Percentiles rank a stretch among this genome's conserved stretches.
phyloP scores from a whole-genome alignment of 2,113 vertebrate genomes.

The Cyprinodon tularosa region DNA sequence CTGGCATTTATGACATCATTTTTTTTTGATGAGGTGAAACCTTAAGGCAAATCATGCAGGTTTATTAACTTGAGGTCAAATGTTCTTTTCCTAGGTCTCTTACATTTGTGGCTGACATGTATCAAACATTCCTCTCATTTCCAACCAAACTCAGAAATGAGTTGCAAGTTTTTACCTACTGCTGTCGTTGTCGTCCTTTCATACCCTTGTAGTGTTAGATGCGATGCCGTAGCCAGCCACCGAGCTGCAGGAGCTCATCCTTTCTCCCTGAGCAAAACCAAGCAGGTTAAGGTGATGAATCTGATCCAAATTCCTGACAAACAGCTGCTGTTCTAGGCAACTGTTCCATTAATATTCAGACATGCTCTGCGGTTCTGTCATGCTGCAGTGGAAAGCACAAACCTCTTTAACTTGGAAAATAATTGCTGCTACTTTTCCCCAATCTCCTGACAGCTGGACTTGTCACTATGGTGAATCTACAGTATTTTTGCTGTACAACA shows the following conservation, averaged over 20 bases:
- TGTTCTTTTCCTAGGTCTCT: not conserved
- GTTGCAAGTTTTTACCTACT: not conserved
- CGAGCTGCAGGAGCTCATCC: conserved; percentile 54
- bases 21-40: no score
- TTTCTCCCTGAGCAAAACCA: conserved; percentile 45
- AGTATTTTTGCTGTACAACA: conserved; percentile 19
- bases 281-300: conserved; percentile 73
- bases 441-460: conserved; percentile 18
- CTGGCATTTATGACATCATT: no score
- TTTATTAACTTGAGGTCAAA: no score
- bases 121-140: not conserved
- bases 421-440: conserved; percentile 55
- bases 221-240: conserved; percentile 46
- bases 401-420: conserved; percentile 49
- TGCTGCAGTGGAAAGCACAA: conserved; percentile 25
- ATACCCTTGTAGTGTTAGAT: conserved; percentile 14
- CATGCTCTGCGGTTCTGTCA: conserved; percentile 42
- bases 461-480: not conserved
- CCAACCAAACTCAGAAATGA: not conserved
- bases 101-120: not conserved
- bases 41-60: no score
- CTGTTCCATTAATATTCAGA: conserved; percentile 77
- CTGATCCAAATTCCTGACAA: conserved; percentile 72
- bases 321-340: conserved; percentile 76
- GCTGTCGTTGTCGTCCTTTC: conserved; percentile 10